These are phyloP conservation scores for Saccopteryx bilineata DNA, from an alignment of 2,113 vertebrate species.

Conservation along the genomic window DNA sequence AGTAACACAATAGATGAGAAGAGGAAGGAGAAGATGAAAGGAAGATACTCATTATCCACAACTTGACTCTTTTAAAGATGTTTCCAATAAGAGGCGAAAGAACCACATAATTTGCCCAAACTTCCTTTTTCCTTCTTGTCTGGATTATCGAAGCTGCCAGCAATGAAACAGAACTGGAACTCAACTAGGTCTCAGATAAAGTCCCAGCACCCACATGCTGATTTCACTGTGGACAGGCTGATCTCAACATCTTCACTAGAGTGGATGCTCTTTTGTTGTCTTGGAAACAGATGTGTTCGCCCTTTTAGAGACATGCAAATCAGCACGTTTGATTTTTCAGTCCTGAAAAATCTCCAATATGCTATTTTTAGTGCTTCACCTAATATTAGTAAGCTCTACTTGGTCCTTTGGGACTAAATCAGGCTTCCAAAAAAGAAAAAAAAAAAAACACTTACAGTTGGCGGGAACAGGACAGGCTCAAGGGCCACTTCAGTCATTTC, in stretches of 20 bases:
- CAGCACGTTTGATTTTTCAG: not conserved
- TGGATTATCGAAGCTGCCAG: not conserved
- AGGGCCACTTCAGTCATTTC: not conserved
- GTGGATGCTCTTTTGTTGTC: slow-evolving; percentile 64
- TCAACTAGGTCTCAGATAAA: not conserved
- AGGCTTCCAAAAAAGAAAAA: not conserved
- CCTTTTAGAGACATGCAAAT: slow-evolving; percentile 62
- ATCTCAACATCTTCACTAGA: slow-evolving; percentile 19
- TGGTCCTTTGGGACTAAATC: not conserved
- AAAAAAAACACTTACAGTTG: not conserved
- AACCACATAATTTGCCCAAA: not conserved
- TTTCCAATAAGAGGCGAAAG: not conserved
- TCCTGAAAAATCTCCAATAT: slow-evolving; percentile 18
- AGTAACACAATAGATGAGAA: not conserved
- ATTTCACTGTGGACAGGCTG: not conserved
- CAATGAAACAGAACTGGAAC: not conserved
- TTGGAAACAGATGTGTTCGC: slow-evolving; percentile 73
- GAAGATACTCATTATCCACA: not conserved
- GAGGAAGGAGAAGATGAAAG: not conserved
- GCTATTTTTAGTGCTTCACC: slow-evolving; percentile 44
- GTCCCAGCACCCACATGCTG: not conserved
- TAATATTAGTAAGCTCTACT: not conserved
- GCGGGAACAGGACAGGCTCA: not conserved
- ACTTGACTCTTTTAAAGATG: slow-evolving; percentile 9
- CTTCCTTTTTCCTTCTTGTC: not conserved